Evolutionary conservation across 2,888 invertebrate species (phyloP).

Genomic region (Bugulina stolonifera): DNA sequence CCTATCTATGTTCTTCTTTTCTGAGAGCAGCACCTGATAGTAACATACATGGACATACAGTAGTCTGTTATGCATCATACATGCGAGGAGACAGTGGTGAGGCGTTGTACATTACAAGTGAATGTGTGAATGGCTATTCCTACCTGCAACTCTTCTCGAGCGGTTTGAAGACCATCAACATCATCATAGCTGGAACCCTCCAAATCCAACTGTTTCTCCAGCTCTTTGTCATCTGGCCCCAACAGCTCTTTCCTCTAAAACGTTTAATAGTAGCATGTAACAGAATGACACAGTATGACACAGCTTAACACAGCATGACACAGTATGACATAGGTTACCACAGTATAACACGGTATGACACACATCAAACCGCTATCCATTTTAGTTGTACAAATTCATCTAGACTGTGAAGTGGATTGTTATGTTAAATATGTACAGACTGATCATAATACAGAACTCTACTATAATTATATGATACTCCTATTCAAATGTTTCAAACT

Average conservation of each 20-base stretch:
- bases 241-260: background rate
- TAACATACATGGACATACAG: no score
- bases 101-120: background rate
- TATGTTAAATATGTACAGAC: no score
- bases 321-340: no score
- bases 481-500: no score
- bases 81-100: background rate
- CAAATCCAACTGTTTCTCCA: slow-evolving; percentile 20
- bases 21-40: slow-evolving; percentile 68
- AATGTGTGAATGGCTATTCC: slow-evolving; percentile 34
- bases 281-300: no score
- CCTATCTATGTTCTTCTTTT: slow-evolving; percentile 73
- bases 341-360: background rate
- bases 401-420: no score
- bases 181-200: slow-evolving; percentile 35
- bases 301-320: no score
- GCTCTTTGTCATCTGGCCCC: background rate
- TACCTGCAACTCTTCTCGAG: slow-evolving; percentile 43
- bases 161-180: slow-evolving; percentile 42
- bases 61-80: background rate
- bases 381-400: no score
- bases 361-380: background rate
- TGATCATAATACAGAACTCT: no score
- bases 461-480: no score
- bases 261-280: no score